Evolutionary conservation across 2,888 invertebrate species (phyloP), one percentile per base, ranked within the genome.

Genomic region (Synergus laeviventris): DNA sequence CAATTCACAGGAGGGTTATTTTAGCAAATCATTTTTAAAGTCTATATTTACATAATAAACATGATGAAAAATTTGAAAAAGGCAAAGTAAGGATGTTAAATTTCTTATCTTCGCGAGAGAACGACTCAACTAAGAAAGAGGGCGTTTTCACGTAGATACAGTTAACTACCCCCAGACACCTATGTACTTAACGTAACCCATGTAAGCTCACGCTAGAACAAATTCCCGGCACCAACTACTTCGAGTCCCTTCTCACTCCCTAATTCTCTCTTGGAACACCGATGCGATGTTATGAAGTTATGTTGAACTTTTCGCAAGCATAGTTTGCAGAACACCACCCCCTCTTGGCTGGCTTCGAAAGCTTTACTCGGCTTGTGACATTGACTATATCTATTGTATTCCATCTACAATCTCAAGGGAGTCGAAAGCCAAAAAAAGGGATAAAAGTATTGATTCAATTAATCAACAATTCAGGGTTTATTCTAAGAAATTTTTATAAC

Each of bases 151-250:
- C 76, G 75, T 87, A 86, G 87, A 86, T 87, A 86, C 85, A 88
- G 85, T 83, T 84, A 86, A 87, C 88, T 87, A 86, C 83, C 84
- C 85, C 85, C 87, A 88, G 87, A 89, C 89, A 88, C 89, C 89
- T 90, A 89, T 91, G 89, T 90, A 89, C 90, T 90, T 89, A 90
- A 89, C 88, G 88, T 88, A 90, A 90, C 89, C 90, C 89, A 86
- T 90, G 91, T 91, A 91, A 91, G 89, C 90, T 90, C 89, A 90
- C 90, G 90, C 90, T 89, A 88, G 89, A 91, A 90, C 91, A 90
- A 91, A 90, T 90, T 90, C 75, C 82, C 81, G 78, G 75, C 66
- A 79, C 82, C 80, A 80, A 78, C 81, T 82, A 86, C 86, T 85
- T 85, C 84, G 82, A 83, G 82, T 84, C 86, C 85, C 85, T 83